These are phyloP conservation scores for Oopsacas minuta DNA, from an alignment of 37 sponge, comb jelly and placozoan species.

Conservation along the genomic window DNA sequence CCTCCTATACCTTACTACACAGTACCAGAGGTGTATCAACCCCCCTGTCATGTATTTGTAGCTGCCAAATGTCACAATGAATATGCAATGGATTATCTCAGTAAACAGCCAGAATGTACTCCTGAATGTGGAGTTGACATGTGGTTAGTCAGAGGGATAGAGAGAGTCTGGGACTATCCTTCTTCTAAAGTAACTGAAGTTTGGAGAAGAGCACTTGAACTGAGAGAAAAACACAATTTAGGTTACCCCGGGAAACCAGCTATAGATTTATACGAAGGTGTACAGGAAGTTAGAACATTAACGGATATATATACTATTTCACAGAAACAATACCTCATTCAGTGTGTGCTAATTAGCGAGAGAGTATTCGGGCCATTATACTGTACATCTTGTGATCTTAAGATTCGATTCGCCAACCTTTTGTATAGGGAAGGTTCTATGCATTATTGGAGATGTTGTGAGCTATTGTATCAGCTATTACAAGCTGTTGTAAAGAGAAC, in stretches of 20 bases:
- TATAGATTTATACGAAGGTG: slow-evolving; percentile 1
- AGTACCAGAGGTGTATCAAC: not conserved
- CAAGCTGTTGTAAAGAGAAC: not conserved
- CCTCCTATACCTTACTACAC: not conserved
- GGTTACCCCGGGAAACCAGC: not conserved
- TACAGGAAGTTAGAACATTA: not conserved
- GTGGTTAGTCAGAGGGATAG: not conserved
- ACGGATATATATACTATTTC: not conserved
- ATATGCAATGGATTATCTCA: not conserved
- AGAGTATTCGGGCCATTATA: not conserved
- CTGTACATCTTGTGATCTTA: not conserved
- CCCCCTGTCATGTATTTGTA: not conserved
- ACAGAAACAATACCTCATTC: not conserved
- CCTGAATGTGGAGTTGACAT: not conserved
- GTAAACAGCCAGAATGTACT: not conserved
- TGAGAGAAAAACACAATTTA: not conserved
- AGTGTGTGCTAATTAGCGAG: slow-evolving; percentile 1
- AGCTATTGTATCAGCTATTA: not conserved
- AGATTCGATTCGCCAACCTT: not conserved
- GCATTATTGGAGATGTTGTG: not conserved
- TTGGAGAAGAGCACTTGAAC: not conserved
- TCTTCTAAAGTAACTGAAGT: not conserved
- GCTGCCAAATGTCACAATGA: not conserved
- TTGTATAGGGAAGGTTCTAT: not conserved
- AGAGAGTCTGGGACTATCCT: not conserved